These are phyloP conservation scores for Gadopsis marmoratus DNA, from an alignment of 2,797 vertebrate species.

Conservation along the genomic window DNA sequence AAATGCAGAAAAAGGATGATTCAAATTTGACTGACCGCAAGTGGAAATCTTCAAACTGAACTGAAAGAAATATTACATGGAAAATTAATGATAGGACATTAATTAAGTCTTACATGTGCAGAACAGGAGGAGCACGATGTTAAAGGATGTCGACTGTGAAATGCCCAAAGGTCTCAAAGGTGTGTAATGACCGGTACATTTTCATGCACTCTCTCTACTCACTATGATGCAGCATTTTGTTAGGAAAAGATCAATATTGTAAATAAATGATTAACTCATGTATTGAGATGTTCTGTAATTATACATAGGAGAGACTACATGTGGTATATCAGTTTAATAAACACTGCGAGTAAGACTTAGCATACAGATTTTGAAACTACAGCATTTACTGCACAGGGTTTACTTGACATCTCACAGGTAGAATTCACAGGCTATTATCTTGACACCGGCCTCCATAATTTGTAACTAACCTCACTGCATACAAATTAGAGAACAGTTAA, in stretches of 20 bases:
- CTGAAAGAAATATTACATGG: conserved; percentile 12
- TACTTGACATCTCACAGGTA: not conserved
- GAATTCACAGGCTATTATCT: conserved; percentile 22
- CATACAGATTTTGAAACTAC: conserved; percentile 1
- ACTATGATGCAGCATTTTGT: not conserved
- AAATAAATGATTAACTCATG: not conserved
- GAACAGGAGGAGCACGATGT: conserved; percentile 4
- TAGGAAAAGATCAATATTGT: not conserved
- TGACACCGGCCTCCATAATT: conserved; percentile 28
- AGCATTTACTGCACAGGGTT: not conserved
- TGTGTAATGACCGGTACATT: not conserved
- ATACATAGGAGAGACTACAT: not conserved
- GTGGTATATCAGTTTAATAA: not conserved
- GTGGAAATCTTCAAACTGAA: not conserved
- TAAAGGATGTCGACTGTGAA: conserved; percentile 19
- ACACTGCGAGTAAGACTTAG: not conserved
- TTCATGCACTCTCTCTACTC: not conserved
- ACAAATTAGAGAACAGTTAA: conserved; percentile 40
- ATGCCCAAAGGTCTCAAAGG: not conserved
- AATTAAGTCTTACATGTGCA: conserved; percentile 16
- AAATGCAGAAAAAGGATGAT: conserved; percentile 12
- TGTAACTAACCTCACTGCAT: conserved; percentile 13
- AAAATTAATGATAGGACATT: conserved; percentile 18
- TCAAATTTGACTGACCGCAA: not conserved
- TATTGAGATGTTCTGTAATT: not conserved